Evolutionary conservation across 64 coral and sea anemone species (phyloP).

Genomic region (Montipora efflorescens): DNA sequence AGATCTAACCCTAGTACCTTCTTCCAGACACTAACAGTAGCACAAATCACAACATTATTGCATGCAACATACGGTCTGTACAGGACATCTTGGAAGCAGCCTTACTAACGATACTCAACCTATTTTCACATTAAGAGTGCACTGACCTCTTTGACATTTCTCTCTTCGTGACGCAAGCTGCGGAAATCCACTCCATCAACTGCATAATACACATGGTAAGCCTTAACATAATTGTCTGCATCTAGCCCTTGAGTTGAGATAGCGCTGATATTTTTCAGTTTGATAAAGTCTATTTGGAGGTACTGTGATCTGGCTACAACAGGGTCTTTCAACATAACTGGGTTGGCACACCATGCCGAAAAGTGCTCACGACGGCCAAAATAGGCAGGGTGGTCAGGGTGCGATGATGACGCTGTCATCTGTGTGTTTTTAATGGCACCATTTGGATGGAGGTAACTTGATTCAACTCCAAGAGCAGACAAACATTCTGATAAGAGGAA

Average conservation of each 20-base stretch:
- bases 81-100: too few species aligned
- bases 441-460: not conserved
- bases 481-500: not conserved
- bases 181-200: not conserved
- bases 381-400: not conserved
- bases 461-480: slow-evolving; percentile 7
- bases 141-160: not conserved
- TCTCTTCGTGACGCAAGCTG: not conserved
- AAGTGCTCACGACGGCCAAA: not conserved
- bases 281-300: slow-evolving; percentile 13
- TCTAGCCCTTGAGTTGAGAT: not conserved
- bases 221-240: not conserved
- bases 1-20: too few species aligned
- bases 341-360: not conserved
- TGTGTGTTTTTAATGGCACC: not conserved
- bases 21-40: too few species aligned
- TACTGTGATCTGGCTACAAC: not conserved
- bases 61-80: too few species aligned
- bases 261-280: not conserved
- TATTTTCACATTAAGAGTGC: too few species aligned
- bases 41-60: too few species aligned
- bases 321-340: not conserved
- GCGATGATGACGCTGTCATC: not conserved
- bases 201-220: not conserved
- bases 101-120: too few species aligned